Percentiles rank a stretch among this genome's conserved stretches.
Conservation (phyloP, 2,888 invertebrate genomes). For the Apeira syringaria region DNA sequence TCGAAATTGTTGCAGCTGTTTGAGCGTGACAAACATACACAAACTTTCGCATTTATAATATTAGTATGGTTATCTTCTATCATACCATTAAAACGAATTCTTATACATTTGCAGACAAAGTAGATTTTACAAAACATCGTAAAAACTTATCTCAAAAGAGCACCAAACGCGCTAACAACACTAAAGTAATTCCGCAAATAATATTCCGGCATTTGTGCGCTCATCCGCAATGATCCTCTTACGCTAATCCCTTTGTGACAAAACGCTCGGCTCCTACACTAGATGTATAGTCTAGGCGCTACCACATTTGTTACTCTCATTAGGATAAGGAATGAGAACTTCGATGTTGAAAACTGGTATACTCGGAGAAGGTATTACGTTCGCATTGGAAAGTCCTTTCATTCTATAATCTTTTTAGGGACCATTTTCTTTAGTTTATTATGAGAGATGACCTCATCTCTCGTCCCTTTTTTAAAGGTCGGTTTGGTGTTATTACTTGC, state of each 20-base stretch:
- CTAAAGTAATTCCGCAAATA: conserved; percentile 20
- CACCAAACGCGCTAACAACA: conserved; percentile 1
- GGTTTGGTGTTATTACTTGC: too few relatives aligned
- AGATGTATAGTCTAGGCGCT: conserved; percentile 11
- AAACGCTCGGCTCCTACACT: conserved; percentile 20
- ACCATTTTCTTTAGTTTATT: too few relatives aligned
- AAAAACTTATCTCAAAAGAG: background rate
- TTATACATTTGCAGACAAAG: too few relatives aligned
- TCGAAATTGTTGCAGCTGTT: too few relatives aligned
- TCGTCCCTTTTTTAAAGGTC: too few relatives aligned
- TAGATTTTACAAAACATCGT: background rate
- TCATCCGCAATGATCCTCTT: conserved; percentile 33
- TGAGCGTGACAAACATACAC: too few relatives aligned
- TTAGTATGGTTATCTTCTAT: too few relatives aligned
- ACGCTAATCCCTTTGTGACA: conserved; percentile 36
- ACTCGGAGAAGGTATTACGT: background rate
- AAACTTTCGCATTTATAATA: too few relatives aligned
- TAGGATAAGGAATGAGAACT: conserved; percentile 1
- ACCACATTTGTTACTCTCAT: conserved; percentile 13
- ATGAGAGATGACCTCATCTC: too few relatives aligned
- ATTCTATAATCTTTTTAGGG: too few relatives aligned
- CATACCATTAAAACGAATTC: too few relatives aligned
- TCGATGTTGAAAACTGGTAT: conserved; percentile 1
- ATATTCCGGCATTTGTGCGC: conserved; percentile 12
- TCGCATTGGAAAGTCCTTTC: background rate